phyloP scores from a whole-genome alignment of 2,113 vertebrate genomes.

The Typhlomys cinereus region DNA sequence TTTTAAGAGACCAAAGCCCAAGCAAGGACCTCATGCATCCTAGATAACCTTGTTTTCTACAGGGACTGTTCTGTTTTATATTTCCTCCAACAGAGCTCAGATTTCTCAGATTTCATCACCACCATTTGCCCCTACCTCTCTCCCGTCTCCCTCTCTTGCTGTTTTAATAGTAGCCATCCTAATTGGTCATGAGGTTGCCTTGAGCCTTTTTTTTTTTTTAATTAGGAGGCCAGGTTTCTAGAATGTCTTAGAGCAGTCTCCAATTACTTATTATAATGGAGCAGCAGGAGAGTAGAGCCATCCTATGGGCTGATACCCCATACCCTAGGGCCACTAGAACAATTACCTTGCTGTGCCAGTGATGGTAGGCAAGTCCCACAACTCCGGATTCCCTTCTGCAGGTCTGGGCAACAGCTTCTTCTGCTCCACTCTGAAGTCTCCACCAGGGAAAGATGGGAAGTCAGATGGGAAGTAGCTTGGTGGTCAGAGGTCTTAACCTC shows the following conservation, averaged over 20 bases:
- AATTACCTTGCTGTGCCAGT: not conserved
- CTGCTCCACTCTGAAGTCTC: not conserved
- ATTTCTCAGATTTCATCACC: not conserved
- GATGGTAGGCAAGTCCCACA: not conserved
- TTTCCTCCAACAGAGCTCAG: not conserved
- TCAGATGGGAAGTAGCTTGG: constrained; percentile 15
- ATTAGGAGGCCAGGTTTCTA: not conserved
- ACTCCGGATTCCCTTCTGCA: not conserved
- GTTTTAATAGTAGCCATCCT: not conserved
- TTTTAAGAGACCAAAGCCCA: too few relatives aligned
- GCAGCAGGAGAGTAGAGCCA: not conserved
- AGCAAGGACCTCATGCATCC: too few relatives aligned
- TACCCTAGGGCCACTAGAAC: not conserved
- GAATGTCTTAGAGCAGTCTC: not conserved
- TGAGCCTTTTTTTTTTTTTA: not conserved
- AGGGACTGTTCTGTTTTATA: not conserved
- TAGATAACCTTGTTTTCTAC: not conserved
- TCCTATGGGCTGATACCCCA: not conserved
- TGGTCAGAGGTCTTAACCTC: not conserved
- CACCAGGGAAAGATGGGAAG: constrained; percentile 1
- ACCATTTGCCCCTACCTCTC: not conserved
- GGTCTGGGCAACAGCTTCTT: not conserved
- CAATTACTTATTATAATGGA: not conserved
- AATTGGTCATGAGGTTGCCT: not conserved
- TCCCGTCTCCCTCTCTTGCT: not conserved